phyloP scores from a whole-genome alignment of 1,140 invertebrate species.

The Holotrichia oblita region DNA sequence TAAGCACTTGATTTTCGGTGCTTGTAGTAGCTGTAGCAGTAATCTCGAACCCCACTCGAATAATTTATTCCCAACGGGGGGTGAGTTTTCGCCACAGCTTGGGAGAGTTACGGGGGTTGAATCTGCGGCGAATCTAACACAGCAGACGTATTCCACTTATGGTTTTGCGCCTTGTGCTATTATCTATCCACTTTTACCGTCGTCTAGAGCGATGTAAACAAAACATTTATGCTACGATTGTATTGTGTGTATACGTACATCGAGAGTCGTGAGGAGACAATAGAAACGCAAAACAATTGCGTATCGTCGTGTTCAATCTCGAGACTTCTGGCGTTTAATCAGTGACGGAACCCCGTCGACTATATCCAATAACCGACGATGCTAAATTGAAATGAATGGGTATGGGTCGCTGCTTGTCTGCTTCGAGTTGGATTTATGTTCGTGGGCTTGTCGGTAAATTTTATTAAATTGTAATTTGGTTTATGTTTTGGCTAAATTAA shows the following conservation, averaged over 20 bases:
- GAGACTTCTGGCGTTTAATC: slow-evolving; percentile 36
- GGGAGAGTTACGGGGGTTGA: neutral
- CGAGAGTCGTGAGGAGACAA: neutral
- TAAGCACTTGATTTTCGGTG: slow-evolving; percentile 55
- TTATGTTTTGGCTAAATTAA: slow-evolving; percentile 16
- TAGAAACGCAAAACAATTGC: slow-evolving; percentile 29
- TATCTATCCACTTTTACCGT: neutral
- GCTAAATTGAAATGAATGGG: slow-evolving; percentile 34
- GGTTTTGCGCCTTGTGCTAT: slow-evolving; percentile 15
- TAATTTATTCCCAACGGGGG: slow-evolving; percentile 49
- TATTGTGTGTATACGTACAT: neutral
- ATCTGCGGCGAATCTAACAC: neutral
- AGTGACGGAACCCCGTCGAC: slow-evolving; percentile 30
- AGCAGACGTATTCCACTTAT: slow-evolving; percentile 20
- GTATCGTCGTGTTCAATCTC: slow-evolving; percentile 23
- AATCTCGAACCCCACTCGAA: slow-evolving; percentile 43
- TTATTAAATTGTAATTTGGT: slow-evolving; percentile 32
- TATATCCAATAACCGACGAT: slow-evolving; percentile 30
- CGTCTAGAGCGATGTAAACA: slow-evolving; percentile 7
- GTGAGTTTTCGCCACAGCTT: neutral
- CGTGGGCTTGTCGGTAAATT: slow-evolving; percentile 13
- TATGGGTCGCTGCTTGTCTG: neutral
- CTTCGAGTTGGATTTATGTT: slow-evolving; percentile 26
- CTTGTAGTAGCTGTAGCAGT: slow-evolving; percentile 48
- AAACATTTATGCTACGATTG: neutral